Evolutionary conservation across 1,140 invertebrate genomes (phyloP).

Genomic region (Lucilia cuprina): DNA sequence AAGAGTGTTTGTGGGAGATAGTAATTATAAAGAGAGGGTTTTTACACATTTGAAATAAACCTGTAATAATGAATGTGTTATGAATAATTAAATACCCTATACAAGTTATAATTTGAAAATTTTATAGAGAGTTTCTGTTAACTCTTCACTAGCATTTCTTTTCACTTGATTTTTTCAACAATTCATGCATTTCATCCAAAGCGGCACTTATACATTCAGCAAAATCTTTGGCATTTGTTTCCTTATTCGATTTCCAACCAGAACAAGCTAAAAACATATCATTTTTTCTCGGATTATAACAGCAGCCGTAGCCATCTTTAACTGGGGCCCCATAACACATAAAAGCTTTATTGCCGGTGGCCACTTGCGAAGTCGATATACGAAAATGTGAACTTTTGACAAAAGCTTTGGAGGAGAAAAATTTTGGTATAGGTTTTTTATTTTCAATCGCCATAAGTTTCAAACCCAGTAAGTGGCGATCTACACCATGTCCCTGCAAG

Average conservation of each 20-base stretch:
- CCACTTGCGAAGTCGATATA: slow-evolving; percentile 88
- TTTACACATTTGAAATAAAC: not conserved
- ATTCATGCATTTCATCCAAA: slow-evolving; percentile 20
- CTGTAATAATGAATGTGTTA: too few species aligned
- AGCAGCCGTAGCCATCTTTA: slow-evolving; percentile 81
- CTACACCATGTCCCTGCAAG: slow-evolving; percentile 80
- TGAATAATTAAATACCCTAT: not conserved
- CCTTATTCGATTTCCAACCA: slow-evolving; percentile 64
- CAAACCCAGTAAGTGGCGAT: slow-evolving; percentile 86
- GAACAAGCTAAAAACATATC: slow-evolving; percentile 78
- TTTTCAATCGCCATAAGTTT: slow-evolving; percentile 82
- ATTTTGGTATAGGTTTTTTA: slow-evolving; percentile 73
- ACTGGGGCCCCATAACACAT: slow-evolving; percentile 84
- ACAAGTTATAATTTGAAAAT: not conserved
- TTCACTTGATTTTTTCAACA: not conserved
- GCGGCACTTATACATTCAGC: not conserved
- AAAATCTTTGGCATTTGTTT: slow-evolving; percentile 16
- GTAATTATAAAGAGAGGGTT: not conserved
- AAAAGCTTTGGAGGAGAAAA: slow-evolving; percentile 79
- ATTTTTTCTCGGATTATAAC: slow-evolving; percentile 80
- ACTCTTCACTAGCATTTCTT: not conserved
- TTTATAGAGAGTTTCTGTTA: too few species aligned
- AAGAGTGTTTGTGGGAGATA: not conserved
- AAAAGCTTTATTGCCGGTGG: slow-evolving; percentile 75
- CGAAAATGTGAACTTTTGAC: slow-evolving; percentile 76